Base-by-base conservation (phyloP, 2,113 vertebrate genomes). In the Heliornis fulica region DNA sequence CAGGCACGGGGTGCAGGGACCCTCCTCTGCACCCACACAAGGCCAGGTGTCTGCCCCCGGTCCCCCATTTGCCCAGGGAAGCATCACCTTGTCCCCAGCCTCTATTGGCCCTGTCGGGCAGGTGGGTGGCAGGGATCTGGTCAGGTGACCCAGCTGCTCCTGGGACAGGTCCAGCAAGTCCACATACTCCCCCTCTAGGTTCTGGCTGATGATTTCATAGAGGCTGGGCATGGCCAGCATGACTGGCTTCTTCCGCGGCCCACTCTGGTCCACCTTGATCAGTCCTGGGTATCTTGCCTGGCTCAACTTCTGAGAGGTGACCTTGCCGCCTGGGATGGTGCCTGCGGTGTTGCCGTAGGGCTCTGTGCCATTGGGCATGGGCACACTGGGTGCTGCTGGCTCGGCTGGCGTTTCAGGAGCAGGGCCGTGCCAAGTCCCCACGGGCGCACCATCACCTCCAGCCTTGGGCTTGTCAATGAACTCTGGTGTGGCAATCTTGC, bases 141-240 rank as follows among this genome's bases (percentile, higher is more conserved):
- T 32, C 64, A 91, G 68, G 41, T 69, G 10, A 2, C 54, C 45
- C 41, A 43, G 38, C 61, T 92, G 93, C 41, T 98, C 98, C 93
- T 97, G 98, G n/a, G 98, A 93, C 19, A 98, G 97, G 54, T 98
- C 98, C 87, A 99, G 95, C 51, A 99, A 98, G 80, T 99, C 98
- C 75, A 99, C 98, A 5, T 99, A 99, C 34, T 99, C 98, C 25
- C 98, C 98, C 60, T 98, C 98, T 40, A 98, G 96, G 83, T 98
- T 98, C 84, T 96, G 97, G 95, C 95, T 97, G 82, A 97, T 72
- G 78, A 96, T 98, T 50, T 98, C 94, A 15, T 97, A 98, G 9
- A 96, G 96, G 81, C 97, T 98, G 34, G 98, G 98, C 82, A 98
- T 83, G 10, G 97, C 94, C 91, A 98, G 98, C 10, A 41, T 75